These are phyloP conservation scores for Enhydra lutris DNA, from an alignment of 2,113 vertebrate genomes.

Conservation along the genomic window DNA sequence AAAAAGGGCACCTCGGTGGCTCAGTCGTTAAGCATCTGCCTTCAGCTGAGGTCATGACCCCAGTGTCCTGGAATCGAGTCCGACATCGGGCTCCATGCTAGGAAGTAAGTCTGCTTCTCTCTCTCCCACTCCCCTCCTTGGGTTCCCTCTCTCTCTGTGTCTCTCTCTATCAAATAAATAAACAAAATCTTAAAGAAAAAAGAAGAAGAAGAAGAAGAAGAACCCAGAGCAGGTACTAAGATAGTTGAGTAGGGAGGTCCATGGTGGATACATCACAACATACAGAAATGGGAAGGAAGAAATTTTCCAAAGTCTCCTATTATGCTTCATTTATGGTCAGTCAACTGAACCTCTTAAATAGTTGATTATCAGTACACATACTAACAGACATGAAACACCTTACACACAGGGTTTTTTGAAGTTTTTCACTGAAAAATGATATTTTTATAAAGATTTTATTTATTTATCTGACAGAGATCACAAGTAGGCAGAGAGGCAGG, in stretches of 20 bases:
- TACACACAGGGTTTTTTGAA: not conserved
- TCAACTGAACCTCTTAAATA: not conserved
- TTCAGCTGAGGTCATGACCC: too few relatives aligned
- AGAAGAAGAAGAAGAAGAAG: not conserved
- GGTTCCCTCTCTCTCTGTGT: not conserved
- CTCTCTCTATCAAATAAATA: not conserved
- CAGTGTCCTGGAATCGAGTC: too few relatives aligned
- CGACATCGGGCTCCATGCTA: too few relatives aligned
- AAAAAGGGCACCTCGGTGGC: too few relatives aligned
- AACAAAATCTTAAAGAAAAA: not conserved
- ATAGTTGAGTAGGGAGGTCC: not conserved
- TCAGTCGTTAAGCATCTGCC: too few relatives aligned
- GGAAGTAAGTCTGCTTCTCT: too few relatives aligned
- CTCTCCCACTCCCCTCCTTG: too few relatives aligned
- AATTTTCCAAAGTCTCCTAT: not conserved
- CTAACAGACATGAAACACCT: not conserved
- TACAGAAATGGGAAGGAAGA: not conserved
- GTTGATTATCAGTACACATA: not conserved
- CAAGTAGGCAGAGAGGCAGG: too few relatives aligned
- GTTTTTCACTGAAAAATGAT: not conserved
- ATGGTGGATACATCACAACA: not conserved
- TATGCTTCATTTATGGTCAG: not conserved
- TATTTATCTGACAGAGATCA: too few relatives aligned
- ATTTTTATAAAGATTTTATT: not conserved
- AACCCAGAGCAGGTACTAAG: not conserved